A percentile compares a stretch with the other conserved stretches of the same genome.
These are phyloP conservation scores for Neolamprologus devosi DNA, from an alignment of 2,113 vertebrate genomes.

Conservation along the genomic window DNA sequence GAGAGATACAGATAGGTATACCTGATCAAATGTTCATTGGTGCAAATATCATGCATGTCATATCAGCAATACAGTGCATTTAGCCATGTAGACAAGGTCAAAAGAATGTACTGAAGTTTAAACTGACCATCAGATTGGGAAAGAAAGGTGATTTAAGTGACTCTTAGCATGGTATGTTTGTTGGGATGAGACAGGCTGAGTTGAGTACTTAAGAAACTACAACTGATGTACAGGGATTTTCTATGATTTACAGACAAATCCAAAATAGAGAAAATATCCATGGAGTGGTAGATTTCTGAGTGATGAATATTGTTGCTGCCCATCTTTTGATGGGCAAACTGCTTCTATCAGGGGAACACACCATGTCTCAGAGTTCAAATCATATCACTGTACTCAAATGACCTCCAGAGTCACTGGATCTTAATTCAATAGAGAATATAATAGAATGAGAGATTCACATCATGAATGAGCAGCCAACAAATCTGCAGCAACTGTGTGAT, in stretches of 20 bases:
- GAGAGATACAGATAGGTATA: neutral
- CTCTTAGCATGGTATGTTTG: neutral
- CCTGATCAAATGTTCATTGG: neutral
- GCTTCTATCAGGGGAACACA: neutral
- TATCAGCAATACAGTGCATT: neutral
- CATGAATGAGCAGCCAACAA: neutral
- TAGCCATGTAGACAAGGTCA: neutral
- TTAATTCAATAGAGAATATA: neutral
- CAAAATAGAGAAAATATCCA: neutral
- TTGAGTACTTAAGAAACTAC: neutral
- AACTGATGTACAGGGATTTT: neutral
- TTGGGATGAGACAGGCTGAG: neutral
- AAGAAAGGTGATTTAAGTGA: neutral
- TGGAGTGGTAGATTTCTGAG: neutral
- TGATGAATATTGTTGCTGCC: neutral
- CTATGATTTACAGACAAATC: neutral
- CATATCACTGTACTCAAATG: neutral
- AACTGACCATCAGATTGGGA: neutral
- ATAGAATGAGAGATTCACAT: neutral
- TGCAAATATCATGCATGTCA: neutral
- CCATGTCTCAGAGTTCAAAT: neutral
- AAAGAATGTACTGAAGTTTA: neutral
- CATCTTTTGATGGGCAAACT: neutral
- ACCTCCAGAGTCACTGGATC: neutral
- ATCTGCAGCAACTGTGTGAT: neutral